phyloP scores from a whole-genome alignment of 2,113 vertebrate species.

The Dipodomys spectabilis region DNA sequence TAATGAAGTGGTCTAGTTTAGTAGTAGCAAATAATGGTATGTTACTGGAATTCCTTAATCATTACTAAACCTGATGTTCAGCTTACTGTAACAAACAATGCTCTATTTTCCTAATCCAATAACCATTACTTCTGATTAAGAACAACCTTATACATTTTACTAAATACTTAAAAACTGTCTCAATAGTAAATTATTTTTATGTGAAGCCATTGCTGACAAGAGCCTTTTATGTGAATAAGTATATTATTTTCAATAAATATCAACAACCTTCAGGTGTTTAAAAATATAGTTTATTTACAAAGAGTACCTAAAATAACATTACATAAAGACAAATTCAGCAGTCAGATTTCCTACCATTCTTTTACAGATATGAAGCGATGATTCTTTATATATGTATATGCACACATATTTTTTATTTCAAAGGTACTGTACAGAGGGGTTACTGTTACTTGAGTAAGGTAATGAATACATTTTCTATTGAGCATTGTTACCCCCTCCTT shows the following conservation, averaged over 20 bases:
- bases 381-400: neutral
- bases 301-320: neutral
- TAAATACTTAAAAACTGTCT: constrained; percentile 35
- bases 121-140: constrained; percentile 55
- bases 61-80: constrained; percentile 48
- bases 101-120: constrained; percentile 71
- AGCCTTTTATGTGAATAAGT: constrained; percentile 20
- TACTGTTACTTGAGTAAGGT: too few relatives aligned
- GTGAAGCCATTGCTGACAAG: constrained; percentile 26
- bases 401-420: too few relatives aligned
- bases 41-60: constrained; percentile 47
- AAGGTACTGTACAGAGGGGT: too few relatives aligned
- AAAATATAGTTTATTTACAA: neutral
- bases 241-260: constrained; percentile 20
- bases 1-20: constrained; percentile 49
- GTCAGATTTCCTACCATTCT: neutral
- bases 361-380: neutral
- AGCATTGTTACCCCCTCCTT: too few relatives aligned
- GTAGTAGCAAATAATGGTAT: constrained; percentile 36
- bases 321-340: neutral
- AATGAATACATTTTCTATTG: too few relatives aligned
- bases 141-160: constrained; percentile 42
- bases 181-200: constrained; percentile 35
- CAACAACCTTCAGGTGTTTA: neutral
- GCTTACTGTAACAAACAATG: constrained; percentile 9